phyloP scores from a whole-genome alignment of 2,113 vertebrate genomes.

The Lutjanus erythropterus region DNA sequence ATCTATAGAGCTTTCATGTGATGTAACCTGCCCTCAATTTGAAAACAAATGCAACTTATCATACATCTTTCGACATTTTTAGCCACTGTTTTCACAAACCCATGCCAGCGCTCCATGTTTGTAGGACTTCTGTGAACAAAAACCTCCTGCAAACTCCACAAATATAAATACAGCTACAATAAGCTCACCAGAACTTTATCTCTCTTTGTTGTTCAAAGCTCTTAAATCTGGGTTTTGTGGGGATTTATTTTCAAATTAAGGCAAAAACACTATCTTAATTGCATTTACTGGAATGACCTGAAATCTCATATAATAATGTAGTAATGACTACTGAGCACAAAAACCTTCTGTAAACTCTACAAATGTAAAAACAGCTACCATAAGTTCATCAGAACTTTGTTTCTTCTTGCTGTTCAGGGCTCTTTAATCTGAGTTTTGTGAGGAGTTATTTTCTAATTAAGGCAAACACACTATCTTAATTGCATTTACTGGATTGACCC shows the following conservation, averaged over 20 bases:
- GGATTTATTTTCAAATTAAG: conserved; percentile 12
- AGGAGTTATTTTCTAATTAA: conserved; percentile 13
- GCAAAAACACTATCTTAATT: conserved; percentile 2
- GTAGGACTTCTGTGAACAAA: conserved; percentile 15
- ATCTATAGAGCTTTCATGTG: conserved; percentile 75
- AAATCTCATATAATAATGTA: too few relatives aligned
- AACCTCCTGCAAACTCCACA: too few relatives aligned
- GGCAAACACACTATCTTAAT: not conserved
- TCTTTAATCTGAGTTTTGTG: not conserved
- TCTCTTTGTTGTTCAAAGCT: not conserved
- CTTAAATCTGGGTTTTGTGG: not conserved
- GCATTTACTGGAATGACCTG: not conserved
- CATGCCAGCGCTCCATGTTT: not conserved
- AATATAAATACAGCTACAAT: conserved; percentile 3
- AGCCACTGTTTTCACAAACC: conserved; percentile 21
- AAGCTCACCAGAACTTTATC: not conserved
- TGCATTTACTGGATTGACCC: not conserved
- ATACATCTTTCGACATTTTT: conserved; percentile 42
- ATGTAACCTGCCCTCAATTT: conserved; percentile 76
- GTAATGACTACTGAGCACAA: too few relatives aligned
- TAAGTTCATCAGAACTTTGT: not conserved
- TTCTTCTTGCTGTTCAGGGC: not conserved
- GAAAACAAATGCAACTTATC: conserved; percentile 68
- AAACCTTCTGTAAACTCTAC: too few relatives aligned
- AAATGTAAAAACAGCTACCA: conserved; percentile 6